Evolutionary conservation across 2,113 vertebrate species (phyloP).

Genomic region (Entelurus aequoreus): DNA sequence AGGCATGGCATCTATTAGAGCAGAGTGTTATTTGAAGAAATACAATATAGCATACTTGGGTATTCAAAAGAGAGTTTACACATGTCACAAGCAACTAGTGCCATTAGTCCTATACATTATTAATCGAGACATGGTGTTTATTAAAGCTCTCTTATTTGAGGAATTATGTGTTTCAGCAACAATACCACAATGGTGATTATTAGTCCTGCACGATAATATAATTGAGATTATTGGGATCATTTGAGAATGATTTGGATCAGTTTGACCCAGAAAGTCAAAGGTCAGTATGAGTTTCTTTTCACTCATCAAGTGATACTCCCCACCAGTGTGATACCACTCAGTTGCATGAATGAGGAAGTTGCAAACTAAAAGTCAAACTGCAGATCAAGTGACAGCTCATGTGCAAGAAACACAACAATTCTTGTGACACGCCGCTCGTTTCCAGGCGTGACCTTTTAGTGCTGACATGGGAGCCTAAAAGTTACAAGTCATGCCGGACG

Average conservation of each 20-base stretch:
- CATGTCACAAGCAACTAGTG: too few relatives aligned
- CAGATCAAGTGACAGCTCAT: slow-evolving; percentile 8
- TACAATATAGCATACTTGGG: neutral
- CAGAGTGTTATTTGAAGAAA: neutral
- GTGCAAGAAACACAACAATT: slow-evolving; percentile 18
- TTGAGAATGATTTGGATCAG: too few relatives aligned
- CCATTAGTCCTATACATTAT: too few relatives aligned
- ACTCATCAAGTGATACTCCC: neutral
- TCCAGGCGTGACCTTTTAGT: slow-evolving; percentile 64
- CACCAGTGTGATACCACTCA: neutral
- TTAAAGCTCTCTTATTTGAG: too few relatives aligned
- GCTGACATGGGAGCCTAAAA: slow-evolving; percentile 55
- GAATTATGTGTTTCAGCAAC: too few relatives aligned
- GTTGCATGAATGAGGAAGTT: slow-evolving; percentile 26
- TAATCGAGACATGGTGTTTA: too few relatives aligned
- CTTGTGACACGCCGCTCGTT: slow-evolving; percentile 34
- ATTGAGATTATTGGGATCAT: too few relatives aligned
- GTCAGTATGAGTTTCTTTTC: neutral
- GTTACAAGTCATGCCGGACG: neutral
- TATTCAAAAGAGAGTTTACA: too few relatives aligned
- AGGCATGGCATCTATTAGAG: neutral
- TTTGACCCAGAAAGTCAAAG: neutral
- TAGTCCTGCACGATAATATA: too few relatives aligned
- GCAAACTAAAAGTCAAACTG: neutral
- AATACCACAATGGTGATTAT: too few relatives aligned